Evolutionary conservation across 1,140 invertebrate genomes (phyloP), one percentile per base, ranked within the genome.

Genomic region (Meloidogyne exigua): DNA sequence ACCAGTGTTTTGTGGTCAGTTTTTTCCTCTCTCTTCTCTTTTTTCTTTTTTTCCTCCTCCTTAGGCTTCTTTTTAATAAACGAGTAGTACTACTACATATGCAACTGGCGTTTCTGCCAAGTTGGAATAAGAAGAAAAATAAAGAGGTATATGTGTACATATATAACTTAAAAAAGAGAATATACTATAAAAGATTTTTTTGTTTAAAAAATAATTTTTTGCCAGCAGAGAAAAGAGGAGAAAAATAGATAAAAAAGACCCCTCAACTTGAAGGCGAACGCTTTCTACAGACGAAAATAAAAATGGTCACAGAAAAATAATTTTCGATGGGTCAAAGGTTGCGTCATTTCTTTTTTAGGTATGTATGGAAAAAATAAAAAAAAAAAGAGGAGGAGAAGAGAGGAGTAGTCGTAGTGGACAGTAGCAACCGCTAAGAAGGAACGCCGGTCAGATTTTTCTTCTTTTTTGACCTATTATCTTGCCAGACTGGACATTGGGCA

Each of bases 401-500:
- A 39, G 10, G 36, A 39, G 36, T 39, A 39, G 36, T 39, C 0
- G 36, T 39, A 57, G 49, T 57, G 49, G 49, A 57, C 49, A 57
- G 49, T 18, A 57, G 18, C 49, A 57, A 57, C 49, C 49, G 49
- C 42, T 39, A 39, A 39, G 42, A 65, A 65, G 10, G 62, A 74
- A 66, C 26, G 49, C 49, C 49, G 49, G 49, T 57, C 44, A 25
- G 32, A 63, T 21, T 49, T 72, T 44, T 32, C 25, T 72, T 63
- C n/a, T 66, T 66, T 57, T n/a, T n/a, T 57, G 49, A 57, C 49
- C 49, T 57, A 57, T 57, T 57, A 57, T 57, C 49, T 57, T 57
- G 49, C 49, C 49, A 57, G 49, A 57, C 49, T 57, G 49, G n/a
- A 57, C 49, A 57, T n/a, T 57, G 49, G 49, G 49, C 49, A 57